Base-by-base conservation (phyloP, 2,888 invertebrate species). In the Dasypogon diadema region DNA sequence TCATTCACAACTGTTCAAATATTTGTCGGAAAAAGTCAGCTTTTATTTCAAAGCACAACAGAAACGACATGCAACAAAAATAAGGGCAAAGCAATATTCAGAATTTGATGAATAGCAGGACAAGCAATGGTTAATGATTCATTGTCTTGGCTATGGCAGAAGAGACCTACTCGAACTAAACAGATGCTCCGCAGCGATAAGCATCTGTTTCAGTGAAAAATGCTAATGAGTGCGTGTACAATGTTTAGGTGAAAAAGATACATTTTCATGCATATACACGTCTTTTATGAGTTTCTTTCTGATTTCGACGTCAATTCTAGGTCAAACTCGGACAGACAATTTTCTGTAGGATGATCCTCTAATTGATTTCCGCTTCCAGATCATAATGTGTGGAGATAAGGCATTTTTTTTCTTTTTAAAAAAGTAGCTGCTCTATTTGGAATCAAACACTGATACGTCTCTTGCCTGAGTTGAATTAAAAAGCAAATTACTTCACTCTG, bases 401-500 rank as follows among this genome's bases (percentile, higher is more conserved):
- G n/a, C n/a, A n/a, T n/a, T n/a, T n/a, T n/a, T n/a, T n/a, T n/a
- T n/a, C n/a, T n/a, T n/a, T n/a, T n/a, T n/a, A 26, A 58, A 34
- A 10, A 8, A 60, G 37, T 60, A 34, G 37, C 18, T 60, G 60
- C 37, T 37, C 60, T 21, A 60, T 60, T 37, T 21, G 10, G 14
- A 60, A 18, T 10, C 10, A 37, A 60, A 60, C 18, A 60, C 18
- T 37, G 37, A 21, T 60, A 21, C 60, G 21, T 37, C 37, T 60
- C 37, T 21, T 34, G 60, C 37, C 18, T 60, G 60, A 16, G 12
- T 21, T 37, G 37, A 37, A 37, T 60, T 60, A 34, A 60, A 42
- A 60, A 60, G 60, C 37, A 60, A 60, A 60, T 60, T 60, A 37
- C 37, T 60, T 34, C 37, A 60, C 37, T 60, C 37, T 37, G 60